phyloP scores from a whole-genome alignment of 2,888 invertebrate genomes.

The Eupeodes latifasciatus region DNA sequence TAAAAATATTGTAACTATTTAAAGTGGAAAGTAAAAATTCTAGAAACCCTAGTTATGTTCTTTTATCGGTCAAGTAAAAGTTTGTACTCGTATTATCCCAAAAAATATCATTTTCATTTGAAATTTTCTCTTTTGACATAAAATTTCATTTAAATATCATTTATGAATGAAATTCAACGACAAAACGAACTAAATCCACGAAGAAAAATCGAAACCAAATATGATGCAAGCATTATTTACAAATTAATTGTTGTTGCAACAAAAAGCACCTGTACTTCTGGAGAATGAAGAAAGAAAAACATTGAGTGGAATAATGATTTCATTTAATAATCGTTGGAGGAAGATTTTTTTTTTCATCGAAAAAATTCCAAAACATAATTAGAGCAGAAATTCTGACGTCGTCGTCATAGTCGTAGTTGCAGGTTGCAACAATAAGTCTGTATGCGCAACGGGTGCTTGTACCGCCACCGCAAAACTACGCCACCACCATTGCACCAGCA shows the following conservation, averaged over 20 bases:
- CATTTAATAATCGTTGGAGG: conserved; percentile 61
- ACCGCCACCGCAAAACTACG: conserved; percentile 56
- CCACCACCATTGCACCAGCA: conserved; percentile 7
- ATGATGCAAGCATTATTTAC: conserved; percentile 62
- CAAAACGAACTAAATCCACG: neutral
- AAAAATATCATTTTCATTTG: neutral
- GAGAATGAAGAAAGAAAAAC: conserved; percentile 20
- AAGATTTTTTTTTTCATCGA: conserved; percentile 26
- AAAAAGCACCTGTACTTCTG: conserved; percentile 5
- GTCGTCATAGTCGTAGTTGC: conserved; percentile 81
- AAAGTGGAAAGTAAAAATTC: too few species aligned
- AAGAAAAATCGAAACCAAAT: conserved; percentile 60
- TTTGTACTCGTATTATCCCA: too few species aligned
- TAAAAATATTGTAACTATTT: too few species aligned
- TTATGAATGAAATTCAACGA: conserved; percentile 39
- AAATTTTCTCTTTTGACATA: conserved; percentile 16
- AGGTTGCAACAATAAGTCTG: conserved; percentile 79
- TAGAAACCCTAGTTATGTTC: too few species aligned
- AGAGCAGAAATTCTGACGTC: conserved; percentile 84
- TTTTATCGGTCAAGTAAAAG: too few species aligned
- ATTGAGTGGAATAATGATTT: conserved; percentile 44
- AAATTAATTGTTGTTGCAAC: conserved; percentile 47
- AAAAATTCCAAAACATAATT: conserved; percentile 83
- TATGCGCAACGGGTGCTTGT: conserved; percentile 42
- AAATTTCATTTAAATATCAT: conserved; percentile 1